Evolutionary conservation across 2,888 invertebrate genomes (phyloP).

Genomic region (Scelioninae gen. 1): DNA sequence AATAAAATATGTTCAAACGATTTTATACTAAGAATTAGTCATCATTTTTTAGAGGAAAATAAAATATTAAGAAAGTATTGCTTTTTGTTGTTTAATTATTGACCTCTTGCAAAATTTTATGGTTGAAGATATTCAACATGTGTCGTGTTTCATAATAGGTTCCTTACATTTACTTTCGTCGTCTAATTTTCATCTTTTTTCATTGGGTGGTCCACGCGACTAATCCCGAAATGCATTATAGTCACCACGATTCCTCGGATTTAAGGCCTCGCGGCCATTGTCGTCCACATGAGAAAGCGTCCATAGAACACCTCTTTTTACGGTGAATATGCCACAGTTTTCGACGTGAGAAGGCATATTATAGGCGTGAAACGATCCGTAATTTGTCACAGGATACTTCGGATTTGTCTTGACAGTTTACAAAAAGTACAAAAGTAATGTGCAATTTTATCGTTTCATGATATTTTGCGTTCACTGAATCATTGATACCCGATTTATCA

Average conservation of each 20-base stretch:
- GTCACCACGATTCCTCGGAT: constrained; percentile 82
- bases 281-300: constrained; percentile 75
- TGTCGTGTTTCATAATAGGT: no score
- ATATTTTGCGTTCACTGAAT: constrained; percentile 28
- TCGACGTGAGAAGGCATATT: constrained; percentile 83
- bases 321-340: constrained; percentile 74
- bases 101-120: no score
- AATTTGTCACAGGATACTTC: constrained; percentile 80
- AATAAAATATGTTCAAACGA: no score
- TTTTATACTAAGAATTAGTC: no score
- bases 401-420: constrained; percentile 54
- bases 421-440: constrained; percentile 48
- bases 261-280: constrained; percentile 78
- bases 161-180: no score
- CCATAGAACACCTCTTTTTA: constrained; percentile 78
- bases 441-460: constrained; percentile 56
- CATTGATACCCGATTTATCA: no score
- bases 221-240: constrained; percentile 83
- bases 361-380: constrained; percentile 84
- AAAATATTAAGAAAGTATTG: no score
- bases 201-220: constrained; percentile 80
- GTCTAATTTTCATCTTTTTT: constrained; percentile 62
- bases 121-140: no score
- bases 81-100: no score
- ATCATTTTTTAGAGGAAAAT: no score